phyloP scores from a whole-genome alignment of 2,888 invertebrate species.

The Nezara viridula region DNA sequence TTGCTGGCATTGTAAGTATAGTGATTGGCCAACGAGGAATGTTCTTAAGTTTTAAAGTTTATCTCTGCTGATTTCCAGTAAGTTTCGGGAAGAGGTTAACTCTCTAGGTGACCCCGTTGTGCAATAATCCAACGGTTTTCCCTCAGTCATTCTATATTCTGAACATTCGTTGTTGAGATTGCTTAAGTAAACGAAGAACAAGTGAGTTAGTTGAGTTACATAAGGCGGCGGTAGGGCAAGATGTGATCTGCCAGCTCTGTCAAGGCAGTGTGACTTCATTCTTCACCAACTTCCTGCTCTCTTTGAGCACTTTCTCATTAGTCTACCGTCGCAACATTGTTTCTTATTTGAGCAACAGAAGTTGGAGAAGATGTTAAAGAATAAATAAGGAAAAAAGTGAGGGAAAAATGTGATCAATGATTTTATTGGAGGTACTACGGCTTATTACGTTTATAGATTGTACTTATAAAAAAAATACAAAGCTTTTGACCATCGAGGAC shows the following conservation, averaged over 20 bases:
- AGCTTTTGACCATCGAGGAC: too few relatives aligned
- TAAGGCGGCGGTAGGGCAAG: neutral
- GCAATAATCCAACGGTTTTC: neutral
- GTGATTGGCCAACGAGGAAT: neutral
- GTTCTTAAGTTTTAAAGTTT: too few relatives aligned
- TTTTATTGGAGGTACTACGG: too few relatives aligned
- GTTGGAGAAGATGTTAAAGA: neutral
- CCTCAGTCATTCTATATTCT: neutral
- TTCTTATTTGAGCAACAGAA: neutral
- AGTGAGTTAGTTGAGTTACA: neutral
- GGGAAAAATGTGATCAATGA: too few relatives aligned
- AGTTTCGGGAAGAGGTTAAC: neutral
- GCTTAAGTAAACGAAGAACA: neutral
- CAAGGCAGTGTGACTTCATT: neutral
- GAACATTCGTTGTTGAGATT: neutral
- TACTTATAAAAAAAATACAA: too few relatives aligned
- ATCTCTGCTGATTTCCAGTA: neutral
- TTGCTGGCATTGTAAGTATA: too few relatives aligned
- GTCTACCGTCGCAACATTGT: neutral
- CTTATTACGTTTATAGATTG: too few relatives aligned
- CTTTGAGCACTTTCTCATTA: neutral
- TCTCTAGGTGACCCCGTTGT: neutral
- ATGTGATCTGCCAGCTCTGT: neutral
- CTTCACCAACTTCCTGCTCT: neutral
- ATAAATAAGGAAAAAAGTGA: too few relatives aligned